Percentiles rank a stretch among this genome's conserved stretches.
These are phyloP conservation scores for Pandion haliaetus DNA, from an alignment of 2,113 vertebrate species.

Conservation along the genomic window DNA sequence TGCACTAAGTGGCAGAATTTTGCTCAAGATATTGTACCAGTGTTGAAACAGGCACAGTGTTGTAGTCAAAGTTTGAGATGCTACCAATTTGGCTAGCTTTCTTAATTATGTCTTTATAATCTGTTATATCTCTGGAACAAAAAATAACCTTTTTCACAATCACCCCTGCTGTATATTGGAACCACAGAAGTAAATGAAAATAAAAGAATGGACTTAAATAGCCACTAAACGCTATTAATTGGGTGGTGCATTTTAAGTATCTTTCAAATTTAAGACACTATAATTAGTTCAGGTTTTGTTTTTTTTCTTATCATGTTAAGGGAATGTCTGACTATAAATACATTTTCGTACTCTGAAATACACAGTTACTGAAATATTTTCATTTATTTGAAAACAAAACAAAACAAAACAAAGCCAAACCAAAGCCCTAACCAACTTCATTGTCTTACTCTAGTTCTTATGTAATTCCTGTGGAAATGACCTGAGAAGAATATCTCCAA, in stretches of 20 bases:
- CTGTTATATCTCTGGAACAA: neutral
- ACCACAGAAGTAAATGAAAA: neutral
- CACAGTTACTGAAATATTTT: neutral
- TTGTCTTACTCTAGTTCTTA: neutral
- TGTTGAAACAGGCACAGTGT: neutral
- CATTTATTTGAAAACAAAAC: neutral
- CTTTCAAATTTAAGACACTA: neutral
- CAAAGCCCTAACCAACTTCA: neutral
- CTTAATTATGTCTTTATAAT: neutral
- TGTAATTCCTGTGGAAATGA: neutral
- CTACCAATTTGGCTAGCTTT: neutral
- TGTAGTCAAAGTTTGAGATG: neutral
- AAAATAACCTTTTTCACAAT: neutral
- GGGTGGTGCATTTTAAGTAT: neutral
- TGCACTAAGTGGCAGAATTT: neutral
- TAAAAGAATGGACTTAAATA: neutral
- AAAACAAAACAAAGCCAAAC: neutral
- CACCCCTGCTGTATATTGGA: neutral
- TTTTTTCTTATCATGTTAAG: neutral
- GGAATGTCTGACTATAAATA: neutral
- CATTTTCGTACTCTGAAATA: neutral
- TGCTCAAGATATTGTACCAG: neutral
- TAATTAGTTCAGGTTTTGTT: neutral
- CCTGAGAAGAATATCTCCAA: neutral
- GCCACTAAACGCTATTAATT: neutral